phyloP scores from a whole-genome alignment of 1,140 invertebrate species.

The Scaptomyza montana region DNA sequence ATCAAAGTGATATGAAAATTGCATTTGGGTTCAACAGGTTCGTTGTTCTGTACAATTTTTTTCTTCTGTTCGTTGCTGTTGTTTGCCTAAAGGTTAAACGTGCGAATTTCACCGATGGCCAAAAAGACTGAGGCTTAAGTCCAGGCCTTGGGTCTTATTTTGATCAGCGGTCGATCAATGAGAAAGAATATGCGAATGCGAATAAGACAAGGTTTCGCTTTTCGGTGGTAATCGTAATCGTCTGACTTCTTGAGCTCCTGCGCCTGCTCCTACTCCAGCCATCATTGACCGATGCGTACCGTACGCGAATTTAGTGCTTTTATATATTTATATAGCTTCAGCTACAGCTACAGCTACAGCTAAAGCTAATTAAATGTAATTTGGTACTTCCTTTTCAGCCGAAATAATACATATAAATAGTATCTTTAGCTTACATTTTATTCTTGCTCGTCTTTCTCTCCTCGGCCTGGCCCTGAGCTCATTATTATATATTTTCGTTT shows the following conservation, averaged over 20 bases:
- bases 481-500: slow-evolving; percentile 80
- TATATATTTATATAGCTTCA: slow-evolving; percentile 13
- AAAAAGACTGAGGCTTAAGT: slow-evolving; percentile 18
- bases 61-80: slow-evolving; percentile 24
- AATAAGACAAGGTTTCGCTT: slow-evolving; percentile 49
- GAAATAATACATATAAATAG: slow-evolving; percentile 82
- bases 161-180: slow-evolving; percentile 50
- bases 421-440: slow-evolving; percentile 81
- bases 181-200: slow-evolving; percentile 11
- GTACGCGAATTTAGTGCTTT: slow-evolving; percentile 70
- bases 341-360: slow-evolving; percentile 41
- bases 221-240: slow-evolving; percentile 75
- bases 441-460: slow-evolving; percentile 30
- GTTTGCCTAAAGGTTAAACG: slow-evolving; percentile 83
- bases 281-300: slow-evolving; percentile 54
- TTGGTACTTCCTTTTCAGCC: slow-evolving; percentile 83
- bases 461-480: slow-evolving; percentile 25
- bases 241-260: slow-evolving; percentile 72
- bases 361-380: slow-evolving; percentile 83
- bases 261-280: slow-evolving; percentile 46
- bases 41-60: slow-evolving; percentile 49
- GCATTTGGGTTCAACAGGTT: slow-evolving; percentile 81
- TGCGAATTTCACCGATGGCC: slow-evolving; percentile 78
- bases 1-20: slow-evolving; percentile 84
- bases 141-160: slow-evolving; percentile 32